Percentiles rank a stretch among this genome's conserved stretches.
Evolutionary conservation across 2,113 vertebrate species (phyloP).

Genomic region (Zootoca vivipara): DNA sequence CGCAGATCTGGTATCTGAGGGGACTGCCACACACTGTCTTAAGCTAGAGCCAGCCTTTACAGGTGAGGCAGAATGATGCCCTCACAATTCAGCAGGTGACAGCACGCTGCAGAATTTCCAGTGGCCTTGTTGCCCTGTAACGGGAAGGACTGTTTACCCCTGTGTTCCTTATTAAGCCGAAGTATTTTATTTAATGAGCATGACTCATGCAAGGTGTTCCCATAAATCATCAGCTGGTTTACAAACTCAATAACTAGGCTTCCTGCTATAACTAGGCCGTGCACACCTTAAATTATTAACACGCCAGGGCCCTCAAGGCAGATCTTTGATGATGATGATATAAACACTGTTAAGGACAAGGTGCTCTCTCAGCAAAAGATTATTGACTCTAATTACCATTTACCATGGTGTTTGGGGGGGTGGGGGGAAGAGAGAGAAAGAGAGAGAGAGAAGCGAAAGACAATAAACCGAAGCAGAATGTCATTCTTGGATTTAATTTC

Average conservation of each 20-base stretch:
- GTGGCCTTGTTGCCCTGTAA: conserved; percentile 75
- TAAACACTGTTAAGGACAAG: conserved; percentile 92
- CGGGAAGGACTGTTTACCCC: conserved; percentile 80
- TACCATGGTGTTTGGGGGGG: conserved; percentile 84
- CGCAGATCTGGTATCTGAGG: neutral
- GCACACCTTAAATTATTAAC: conserved; percentile 98
- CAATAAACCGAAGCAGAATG: conserved; percentile 81
- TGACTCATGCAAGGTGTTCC: conserved; percentile 94
- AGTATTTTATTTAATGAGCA: conserved; percentile 93
- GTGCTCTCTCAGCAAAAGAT: conserved; percentile 98
- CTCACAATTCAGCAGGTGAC: conserved; percentile 71
- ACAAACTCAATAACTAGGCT: conserved; percentile 97
- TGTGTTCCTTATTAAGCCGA: conserved; percentile 85
- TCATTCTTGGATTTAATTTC: conserved; percentile 85
- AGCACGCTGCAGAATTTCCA: conserved; percentile 77
- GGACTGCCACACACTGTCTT: neutral
- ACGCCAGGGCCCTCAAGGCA: conserved; percentile 91
- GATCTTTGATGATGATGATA: conserved; percentile 97
- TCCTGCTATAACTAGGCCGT: conserved; percentile 93
- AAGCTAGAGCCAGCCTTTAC: neutral
- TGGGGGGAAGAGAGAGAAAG: neutral
- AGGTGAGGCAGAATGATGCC: conserved; percentile 6
- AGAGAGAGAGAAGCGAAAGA: conserved; percentile 80
- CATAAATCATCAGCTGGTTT: conserved; percentile 98
- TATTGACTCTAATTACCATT: conserved; percentile 97